Conservation (phyloP, 2,113 vertebrate genomes). For the Varanus salvator region DNA sequence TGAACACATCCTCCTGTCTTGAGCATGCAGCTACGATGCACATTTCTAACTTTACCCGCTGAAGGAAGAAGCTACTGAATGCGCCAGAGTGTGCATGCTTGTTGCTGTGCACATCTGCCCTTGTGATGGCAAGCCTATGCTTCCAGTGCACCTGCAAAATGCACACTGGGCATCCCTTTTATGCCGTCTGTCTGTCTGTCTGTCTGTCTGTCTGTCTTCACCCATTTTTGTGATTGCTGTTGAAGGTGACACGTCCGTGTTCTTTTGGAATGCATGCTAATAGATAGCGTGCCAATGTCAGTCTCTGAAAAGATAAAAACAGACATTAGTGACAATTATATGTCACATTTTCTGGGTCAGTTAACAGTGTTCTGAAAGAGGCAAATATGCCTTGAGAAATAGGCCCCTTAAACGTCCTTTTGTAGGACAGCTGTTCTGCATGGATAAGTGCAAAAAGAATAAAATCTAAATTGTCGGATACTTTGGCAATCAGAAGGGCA, state of each 20-base stretch:
- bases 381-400: constrained; percentile 8
- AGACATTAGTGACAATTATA: constrained; percentile 33
- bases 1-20: not conserved
- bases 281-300: not conserved
- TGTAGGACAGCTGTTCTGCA: constrained; percentile 25
- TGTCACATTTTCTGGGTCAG: constrained; percentile 17
- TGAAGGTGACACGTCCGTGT: not conserved
- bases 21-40: not conserved
- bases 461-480: constrained; percentile 27
- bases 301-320: constrained; percentile 3
- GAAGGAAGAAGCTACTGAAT: not conserved
- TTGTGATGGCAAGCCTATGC: not conserved
- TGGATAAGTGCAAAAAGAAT: constrained; percentile 10
- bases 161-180: not conserved
- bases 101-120: not conserved
- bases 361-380: not conserved
- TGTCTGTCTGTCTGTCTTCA: not conserved
- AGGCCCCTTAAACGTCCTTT: not conserved
- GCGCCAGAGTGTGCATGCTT: not conserved
- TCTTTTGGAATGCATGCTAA: not conserved
- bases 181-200: not conserved
- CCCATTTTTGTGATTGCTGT: not conserved
- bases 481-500: not conserved
- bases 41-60: not conserved
- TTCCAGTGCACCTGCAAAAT: not conserved